Evolutionary conservation across 2,113 vertebrate genomes (phyloP), one percentile per base, ranked within the genome.

Genomic region (Amia ocellicauda): DNA sequence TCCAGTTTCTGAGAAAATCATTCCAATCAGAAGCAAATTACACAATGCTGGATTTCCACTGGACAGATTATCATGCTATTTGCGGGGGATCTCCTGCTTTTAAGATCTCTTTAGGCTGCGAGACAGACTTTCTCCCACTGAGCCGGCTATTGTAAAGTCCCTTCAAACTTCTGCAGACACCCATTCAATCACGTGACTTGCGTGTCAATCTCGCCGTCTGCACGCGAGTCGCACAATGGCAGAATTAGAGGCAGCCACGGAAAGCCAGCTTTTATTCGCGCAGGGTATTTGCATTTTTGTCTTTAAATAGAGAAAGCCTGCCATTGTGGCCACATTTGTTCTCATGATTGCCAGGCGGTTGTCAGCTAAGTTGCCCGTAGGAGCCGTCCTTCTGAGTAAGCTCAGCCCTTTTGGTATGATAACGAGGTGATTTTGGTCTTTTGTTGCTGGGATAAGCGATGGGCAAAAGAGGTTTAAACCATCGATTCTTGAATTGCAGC

Each of bases 201-300:
- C 72, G 63, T 90, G 87, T 89, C 90, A 80, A 50, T 83, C 83
- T 77, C 52, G 64, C 76, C 78, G 86, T 88, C 88, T 88, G 91
- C 91, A 93, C 92, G 86, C 87, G 89, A 93, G 88, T 75, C 70
- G 62, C 82, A 92, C 90, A 93, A 94, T 74, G 77, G 83, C 16
- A 64, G 89, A 77, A 88, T 92, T 90, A 89, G 83, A 76, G 78
- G 66, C 70, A 58, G 80, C 68, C 51, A 70, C 72, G 62, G 47
- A 79, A 81, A 85, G 83, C 79, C 73, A 55, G 80, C 79, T 64
- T 78, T 74, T 82, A 83, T 67, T 78, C 76, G 78, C 66, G 69
- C 60, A 55, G 60, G 47, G 16, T 70, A 87, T 93, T 92, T 90
- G 88, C 91, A 92, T 91, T 85, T 83, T 83, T 72, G 79, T 84